Evolutionary conservation across 2,888 invertebrate genomes (phyloP), one percentile per base, ranked within the genome.

Genomic region (Thymelicus sylvestris): DNA sequence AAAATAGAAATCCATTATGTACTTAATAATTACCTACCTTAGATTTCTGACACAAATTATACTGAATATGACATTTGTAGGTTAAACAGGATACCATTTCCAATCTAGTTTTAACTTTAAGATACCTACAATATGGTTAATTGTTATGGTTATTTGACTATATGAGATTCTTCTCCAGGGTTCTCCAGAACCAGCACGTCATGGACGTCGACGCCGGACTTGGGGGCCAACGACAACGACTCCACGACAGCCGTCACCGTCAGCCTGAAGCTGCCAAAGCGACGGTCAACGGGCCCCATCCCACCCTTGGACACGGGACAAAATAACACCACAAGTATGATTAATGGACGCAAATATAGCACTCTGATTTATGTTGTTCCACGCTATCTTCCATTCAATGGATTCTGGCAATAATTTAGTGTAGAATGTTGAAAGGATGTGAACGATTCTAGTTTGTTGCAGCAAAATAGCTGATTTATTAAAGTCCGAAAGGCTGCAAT

Each of bases 151-250:
- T 44, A 38, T 59, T 5, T 38, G n/a, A 61, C 15, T 15, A 8
- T 60, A 6, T 15, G 41, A 55, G 31, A 38, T 31, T 15, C 47
- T 59, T 12, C 4, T 2, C 44, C 70, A 94, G 94, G 92, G 82
- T 91, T 93, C 81, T 92, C 84, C 76, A 89, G 82, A 85, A 84
- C 80, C 78, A 91, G 87, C 81, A 92, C 95, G 78, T 96, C 97
- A 78, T 97, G 97, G 97, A 96, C 96, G 82, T 97, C 97, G 77
- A 97, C 97, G 77, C 97, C 97, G 79, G 97, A 97, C 91, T 94
- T 97, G 84, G 96, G 96, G 74, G 95, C 95, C 77, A 89, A 94
- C 81, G 91, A 92, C 72, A 86, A 90, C 79, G 95, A 95, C 77
- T 94, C 94, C 80, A 93, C 95, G 73, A 95, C 95, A 79, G 95